Evolutionary conservation across 2,888 invertebrate genomes (phyloP).

Genomic region (Ypsolopha scabrella): DNA sequence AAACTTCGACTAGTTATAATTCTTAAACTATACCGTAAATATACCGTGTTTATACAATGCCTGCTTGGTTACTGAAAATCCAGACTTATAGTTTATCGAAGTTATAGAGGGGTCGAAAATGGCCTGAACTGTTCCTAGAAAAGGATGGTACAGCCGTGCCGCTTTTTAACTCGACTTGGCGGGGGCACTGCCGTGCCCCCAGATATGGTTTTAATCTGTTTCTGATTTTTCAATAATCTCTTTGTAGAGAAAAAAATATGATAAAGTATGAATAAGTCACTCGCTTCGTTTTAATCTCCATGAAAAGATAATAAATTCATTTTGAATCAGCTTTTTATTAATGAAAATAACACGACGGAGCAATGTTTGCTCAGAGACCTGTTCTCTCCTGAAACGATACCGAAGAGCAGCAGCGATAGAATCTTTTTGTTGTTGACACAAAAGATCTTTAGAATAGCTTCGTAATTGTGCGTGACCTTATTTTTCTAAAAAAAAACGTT

Average conservation of each 20-base stretch:
- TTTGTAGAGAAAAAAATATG: not conserved
- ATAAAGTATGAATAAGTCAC: not conserved
- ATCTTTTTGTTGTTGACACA: slow-evolving; percentile 39
- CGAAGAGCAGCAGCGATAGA: slow-evolving; percentile 9
- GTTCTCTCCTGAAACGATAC: not conserved
- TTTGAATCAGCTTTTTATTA: not conserved
- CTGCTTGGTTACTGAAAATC: too few species aligned
- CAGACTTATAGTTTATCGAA: too few species aligned
- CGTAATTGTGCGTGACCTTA: slow-evolving; percentile 3
- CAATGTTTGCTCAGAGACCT: not conserved
- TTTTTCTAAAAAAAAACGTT: not conserved
- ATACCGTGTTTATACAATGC: too few species aligned
- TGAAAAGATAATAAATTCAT: not conserved
- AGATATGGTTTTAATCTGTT: too few species aligned
- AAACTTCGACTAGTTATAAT: too few species aligned
- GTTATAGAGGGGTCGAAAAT: too few species aligned
- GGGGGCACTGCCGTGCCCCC: too few species aligned
- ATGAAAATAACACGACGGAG: not conserved
- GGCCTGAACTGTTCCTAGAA: too few species aligned
- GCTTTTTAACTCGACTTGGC: too few species aligned
- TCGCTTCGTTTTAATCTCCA: not conserved
- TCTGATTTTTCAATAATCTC: too few species aligned
- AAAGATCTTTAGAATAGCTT: slow-evolving; percentile 29
- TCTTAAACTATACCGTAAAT: too few species aligned
- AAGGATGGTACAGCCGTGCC: too few species aligned